These are phyloP conservation scores for Dione vanillae DNA, from an alignment of 2,888 invertebrate genomes.

Conservation along the genomic window DNA sequence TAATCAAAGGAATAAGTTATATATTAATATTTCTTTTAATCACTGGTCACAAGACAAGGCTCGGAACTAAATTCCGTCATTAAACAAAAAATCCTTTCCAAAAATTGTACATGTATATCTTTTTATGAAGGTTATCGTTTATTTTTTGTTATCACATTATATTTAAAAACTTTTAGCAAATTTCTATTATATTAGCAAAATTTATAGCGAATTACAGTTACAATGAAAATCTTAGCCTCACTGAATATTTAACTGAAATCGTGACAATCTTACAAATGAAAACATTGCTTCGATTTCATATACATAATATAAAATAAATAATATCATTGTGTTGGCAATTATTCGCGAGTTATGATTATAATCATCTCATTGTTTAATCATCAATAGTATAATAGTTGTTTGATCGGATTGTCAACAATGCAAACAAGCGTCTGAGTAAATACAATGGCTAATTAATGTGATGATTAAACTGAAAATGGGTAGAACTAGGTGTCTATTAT, in stretches of 20 bases:
- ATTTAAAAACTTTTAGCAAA: slow-evolving; percentile 8
- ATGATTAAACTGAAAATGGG: slow-evolving; percentile 76
- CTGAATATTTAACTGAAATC: neutral
- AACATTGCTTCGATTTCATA: slow-evolving; percentile 22
- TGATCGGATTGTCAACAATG: slow-evolving; percentile 73
- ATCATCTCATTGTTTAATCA: slow-evolving; percentile 59
- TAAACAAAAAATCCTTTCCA: too few species aligned
- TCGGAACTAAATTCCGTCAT: too few species aligned
- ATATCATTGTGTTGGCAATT: slow-evolving; percentile 44
- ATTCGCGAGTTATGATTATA: slow-evolving; percentile 46
- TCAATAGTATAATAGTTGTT: slow-evolving; percentile 70
- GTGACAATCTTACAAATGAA: neutral
- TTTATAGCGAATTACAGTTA: neutral
- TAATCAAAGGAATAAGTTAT: too few species aligned
- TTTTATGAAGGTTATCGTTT: too few species aligned
- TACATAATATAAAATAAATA: slow-evolving; percentile 35
- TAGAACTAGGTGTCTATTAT: slow-evolving; percentile 71
- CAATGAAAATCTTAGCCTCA: slow-evolving; percentile 6
- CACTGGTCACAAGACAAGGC: too few species aligned
- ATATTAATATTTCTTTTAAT: too few species aligned
- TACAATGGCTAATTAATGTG: slow-evolving; percentile 77
- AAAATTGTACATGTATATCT: too few species aligned
- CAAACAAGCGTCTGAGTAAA: slow-evolving; percentile 75
- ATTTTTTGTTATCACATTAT: neutral
- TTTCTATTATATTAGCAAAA: slow-evolving; percentile 1